Conservation (phyloP, 2,888 invertebrate species). For the Trissolcus brochymenae region DNA sequence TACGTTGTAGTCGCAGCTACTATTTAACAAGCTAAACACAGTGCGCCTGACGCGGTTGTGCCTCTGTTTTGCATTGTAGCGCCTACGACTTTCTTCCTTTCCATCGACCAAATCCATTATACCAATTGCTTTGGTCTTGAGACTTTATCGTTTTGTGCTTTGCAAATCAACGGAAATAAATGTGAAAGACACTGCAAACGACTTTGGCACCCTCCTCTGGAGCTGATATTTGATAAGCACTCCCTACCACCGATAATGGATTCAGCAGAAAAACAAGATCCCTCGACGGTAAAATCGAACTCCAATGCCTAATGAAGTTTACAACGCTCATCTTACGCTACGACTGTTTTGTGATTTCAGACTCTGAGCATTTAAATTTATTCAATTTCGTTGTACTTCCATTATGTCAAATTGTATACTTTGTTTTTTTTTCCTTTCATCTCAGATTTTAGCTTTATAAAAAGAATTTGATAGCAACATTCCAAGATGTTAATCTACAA, state of each 20-base stretch:
- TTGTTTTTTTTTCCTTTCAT: too few species aligned
- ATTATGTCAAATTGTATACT: too few species aligned
- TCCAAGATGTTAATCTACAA: too few species aligned
- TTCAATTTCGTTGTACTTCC: too few species aligned
- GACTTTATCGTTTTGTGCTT: slow-evolving; percentile 25
- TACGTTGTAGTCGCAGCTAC: slow-evolving; percentile 59
- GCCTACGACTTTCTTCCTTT: slow-evolving; percentile 38
- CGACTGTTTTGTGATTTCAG: slow-evolving; percentile 3
- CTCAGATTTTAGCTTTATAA: too few species aligned
- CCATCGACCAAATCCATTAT: slow-evolving; percentile 39
- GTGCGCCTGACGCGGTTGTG: slow-evolving; percentile 34
- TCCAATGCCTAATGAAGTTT: slow-evolving; percentile 17
- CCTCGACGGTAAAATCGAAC: slow-evolving; percentile 1
- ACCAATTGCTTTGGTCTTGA: slow-evolving; percentile 42
- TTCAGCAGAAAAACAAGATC: slow-evolving; percentile 8
- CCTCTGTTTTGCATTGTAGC: slow-evolving; percentile 46
- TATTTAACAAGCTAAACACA: slow-evolving; percentile 64
- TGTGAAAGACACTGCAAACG: slow-evolving; percentile 14
- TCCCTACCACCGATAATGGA: slow-evolving; percentile 3
- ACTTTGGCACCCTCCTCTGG: slow-evolving; percentile 4
- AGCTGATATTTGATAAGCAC: slow-evolving; percentile 15
- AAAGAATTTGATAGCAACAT: too few species aligned
- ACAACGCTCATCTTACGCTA: slow-evolving; percentile 7
- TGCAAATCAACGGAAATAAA: slow-evolving; percentile 40
- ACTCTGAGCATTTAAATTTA: too few species aligned